Evolutionary conservation across 2,113 vertebrate species (phyloP).

Genomic region (Ochotona curzoniae): DNA sequence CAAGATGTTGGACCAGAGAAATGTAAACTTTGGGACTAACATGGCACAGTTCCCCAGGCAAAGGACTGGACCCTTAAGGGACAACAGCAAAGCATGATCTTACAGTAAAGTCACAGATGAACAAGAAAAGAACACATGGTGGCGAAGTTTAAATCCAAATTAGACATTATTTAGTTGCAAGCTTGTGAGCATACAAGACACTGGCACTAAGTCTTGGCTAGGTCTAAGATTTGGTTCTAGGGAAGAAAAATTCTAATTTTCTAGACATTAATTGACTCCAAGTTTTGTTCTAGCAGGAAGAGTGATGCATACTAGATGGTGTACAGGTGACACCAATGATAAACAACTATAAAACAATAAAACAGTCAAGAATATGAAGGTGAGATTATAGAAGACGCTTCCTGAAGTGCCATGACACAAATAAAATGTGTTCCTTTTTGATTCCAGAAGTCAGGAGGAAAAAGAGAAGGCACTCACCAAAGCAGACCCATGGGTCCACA

Average conservation of each 20-base stretch:
- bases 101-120: neutral
- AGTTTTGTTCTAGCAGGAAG: neutral
- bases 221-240: neutral
- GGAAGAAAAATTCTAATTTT: constrained; percentile 37
- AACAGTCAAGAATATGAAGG: neutral
- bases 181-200: neutral
- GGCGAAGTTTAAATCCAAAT: constrained; percentile 8
- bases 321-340: neutral
- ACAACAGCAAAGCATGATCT: constrained; percentile 7
- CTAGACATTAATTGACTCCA: neutral
- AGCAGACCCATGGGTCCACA: neutral
- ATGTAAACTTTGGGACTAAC: neutral
- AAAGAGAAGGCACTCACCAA: neutral
- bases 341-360: constrained; percentile 1
- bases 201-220: neutral
- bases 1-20: neutral
- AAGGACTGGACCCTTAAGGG: neutral
- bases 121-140: neutral
- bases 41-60: neutral
- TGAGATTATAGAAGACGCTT: neutral
- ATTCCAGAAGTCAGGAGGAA: neutral
- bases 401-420: neutral
- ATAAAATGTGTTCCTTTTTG: neutral
- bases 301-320: neutral
- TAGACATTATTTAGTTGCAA: neutral